These are phyloP conservation scores for Capricornis sumatraensis DNA, from an alignment of 2,113 vertebrate genomes.

Conservation along the genomic window DNA sequence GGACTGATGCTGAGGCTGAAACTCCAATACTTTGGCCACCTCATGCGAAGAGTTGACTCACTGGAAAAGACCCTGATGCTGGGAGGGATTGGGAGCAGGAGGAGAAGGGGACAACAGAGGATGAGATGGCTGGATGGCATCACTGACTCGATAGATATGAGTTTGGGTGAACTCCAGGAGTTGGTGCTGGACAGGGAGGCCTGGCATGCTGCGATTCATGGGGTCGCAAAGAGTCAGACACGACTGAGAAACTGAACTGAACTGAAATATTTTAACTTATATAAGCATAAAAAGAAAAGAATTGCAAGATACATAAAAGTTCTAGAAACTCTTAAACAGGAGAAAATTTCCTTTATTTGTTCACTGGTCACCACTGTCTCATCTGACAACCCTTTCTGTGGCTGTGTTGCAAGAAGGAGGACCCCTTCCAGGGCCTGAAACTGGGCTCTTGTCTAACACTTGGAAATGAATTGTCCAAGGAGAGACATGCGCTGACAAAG, in stretches of 20 bases:
- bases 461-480: neutral
- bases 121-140: too few species aligned
- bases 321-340: neutral
- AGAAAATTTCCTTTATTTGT: neutral
- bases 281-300: neutral
- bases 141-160: too few species aligned
- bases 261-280: neutral
- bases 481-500: neutral
- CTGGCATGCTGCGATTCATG: too few species aligned
- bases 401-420: neutral
- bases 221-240: accelerated
- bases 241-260: too few species aligned
- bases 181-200: too few species aligned
- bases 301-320: neutral
- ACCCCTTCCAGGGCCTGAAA: neutral
- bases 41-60: too few species aligned
- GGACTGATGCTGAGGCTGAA: too few species aligned
- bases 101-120: too few species aligned
- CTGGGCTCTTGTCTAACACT: neutral
- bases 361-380: neutral
- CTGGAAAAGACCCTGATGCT: too few species aligned
- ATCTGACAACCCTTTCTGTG: neutral
- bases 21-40: too few species aligned
- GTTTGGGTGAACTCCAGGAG: too few species aligned
- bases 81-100: too few species aligned